Base-by-base conservation (phyloP, 2,113 vertebrate species). In the Melanocharis versteri region DNA sequence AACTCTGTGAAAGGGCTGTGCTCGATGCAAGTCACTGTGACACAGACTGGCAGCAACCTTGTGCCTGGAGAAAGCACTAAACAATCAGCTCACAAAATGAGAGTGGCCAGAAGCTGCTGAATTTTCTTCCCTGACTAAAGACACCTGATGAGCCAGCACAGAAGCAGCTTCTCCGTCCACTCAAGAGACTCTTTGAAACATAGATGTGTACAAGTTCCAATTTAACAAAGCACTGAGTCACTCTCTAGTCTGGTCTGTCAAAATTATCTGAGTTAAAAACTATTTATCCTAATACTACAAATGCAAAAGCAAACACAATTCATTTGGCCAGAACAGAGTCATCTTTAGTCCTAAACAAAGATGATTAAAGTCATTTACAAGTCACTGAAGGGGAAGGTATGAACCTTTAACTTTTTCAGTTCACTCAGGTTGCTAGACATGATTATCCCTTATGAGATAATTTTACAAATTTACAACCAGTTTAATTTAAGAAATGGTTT, bases 141-240 rank as follows among this genome's bases (percentile, higher is more conserved):
- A 45, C 26, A 68, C 3, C 26, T 42, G 54, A 54, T 17, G 33
- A 82, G 28, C 35, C 53, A 60, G 54, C 58, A 84, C 33, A 37
- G 69, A 64, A 28, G 54, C 45, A 72, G 58, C 39, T 72, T 16
- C 58, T 31, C 48, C 56, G 23, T 15, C 24, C 17, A 19, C 45
- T 77, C 50, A 45, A 47, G 50, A 15, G 60, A 24, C 39, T n/a
- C 58, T 40, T 16, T 33, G 31, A 82, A 50, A 85, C 9, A 17
- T 0, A 28, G 16, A 37, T 5, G 2, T 10, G 22, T 15, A 17
- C 0, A 3, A 68, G 33, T 15, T 82, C 65, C 14, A 54, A 39
- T 62, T 45, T 28, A 33, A 40, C 26, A 50, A 72, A 90, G 70
- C 50, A 37, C 69, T 22, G 7, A 69, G 42, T 23, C 61, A 31